Evolutionary conservation across 2,797 vertebrate species (phyloP).

Genomic region (Macropodus opercularis): DNA sequence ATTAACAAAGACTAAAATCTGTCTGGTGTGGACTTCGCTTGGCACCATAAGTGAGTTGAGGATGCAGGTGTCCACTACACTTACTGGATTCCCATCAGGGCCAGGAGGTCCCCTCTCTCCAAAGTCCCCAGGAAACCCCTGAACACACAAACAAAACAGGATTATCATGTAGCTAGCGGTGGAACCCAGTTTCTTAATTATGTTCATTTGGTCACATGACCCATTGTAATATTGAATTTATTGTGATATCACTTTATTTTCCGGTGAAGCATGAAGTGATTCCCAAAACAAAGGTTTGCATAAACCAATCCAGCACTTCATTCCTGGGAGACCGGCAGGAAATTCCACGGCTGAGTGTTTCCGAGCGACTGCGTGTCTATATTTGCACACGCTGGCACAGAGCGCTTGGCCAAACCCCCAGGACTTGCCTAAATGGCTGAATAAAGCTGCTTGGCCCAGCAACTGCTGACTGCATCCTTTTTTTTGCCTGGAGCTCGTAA

Average conservation of each 20-base stretch:
- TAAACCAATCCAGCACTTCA: conserved; percentile 53
- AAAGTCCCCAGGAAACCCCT: conserved; percentile 96
- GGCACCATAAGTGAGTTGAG: neutral
- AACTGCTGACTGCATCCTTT: conserved; percentile 72
- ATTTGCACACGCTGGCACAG: conserved; percentile 37
- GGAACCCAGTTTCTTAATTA: conserved; percentile 13
- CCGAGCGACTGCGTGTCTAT: conserved; percentile 46
- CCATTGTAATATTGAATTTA: conserved; percentile 7
- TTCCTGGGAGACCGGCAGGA: conserved; percentile 75
- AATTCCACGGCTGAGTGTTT: conserved; percentile 77
- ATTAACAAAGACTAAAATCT: conserved; percentile 1
- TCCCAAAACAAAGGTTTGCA: conserved; percentile 57
- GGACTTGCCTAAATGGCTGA: conserved; percentile 61
- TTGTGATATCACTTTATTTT: conserved; percentile 13
- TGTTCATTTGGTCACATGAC: conserved; percentile 12
- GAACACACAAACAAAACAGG: conserved; percentile 68
- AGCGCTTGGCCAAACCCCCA: conserved; percentile 47
- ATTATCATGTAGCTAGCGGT: conserved; percentile 38
- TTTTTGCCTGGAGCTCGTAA: conserved; percentile 58
- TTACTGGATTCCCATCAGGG: conserved; percentile 95
- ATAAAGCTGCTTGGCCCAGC: conserved; percentile 67
- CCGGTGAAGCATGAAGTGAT: conserved; percentile 24
- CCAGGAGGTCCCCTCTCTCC: conserved; percentile 95
- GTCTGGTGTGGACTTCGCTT: neutral
- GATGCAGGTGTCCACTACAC: conserved; percentile 62